These are phyloP conservation scores for Sceliomorpha sp. DNA, from an alignment of 2,888 invertebrate species.

Conservation along the genomic window DNA sequence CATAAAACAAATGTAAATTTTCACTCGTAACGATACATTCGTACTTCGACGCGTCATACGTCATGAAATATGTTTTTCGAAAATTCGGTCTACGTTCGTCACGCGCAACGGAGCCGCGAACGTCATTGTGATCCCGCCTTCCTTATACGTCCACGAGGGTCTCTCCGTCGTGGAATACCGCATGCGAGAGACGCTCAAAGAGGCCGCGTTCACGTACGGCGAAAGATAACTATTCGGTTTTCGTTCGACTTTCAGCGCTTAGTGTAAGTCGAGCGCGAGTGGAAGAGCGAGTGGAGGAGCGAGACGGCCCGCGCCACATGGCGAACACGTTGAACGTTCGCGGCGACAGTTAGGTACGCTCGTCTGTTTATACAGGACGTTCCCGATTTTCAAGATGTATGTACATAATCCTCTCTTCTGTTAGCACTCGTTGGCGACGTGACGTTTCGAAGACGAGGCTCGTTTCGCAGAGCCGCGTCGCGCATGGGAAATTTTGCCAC, in stretches of 20 bases:
- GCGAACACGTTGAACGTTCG: slow-evolving; percentile 51
- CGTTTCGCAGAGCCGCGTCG: background rate
- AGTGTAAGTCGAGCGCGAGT: slow-evolving; percentile 42
- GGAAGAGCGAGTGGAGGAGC: slow-evolving; percentile 39
- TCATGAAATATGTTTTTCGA: too few species aligned
- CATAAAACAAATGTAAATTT: too few species aligned
- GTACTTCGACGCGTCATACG: too few species aligned
- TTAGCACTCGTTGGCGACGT: slow-evolving; percentile 24
- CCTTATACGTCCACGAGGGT: slow-evolving; percentile 34
- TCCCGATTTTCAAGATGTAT: slow-evolving; percentile 52
- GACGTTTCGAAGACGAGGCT: slow-evolving; percentile 25
- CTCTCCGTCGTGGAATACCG: slow-evolving; percentile 25
- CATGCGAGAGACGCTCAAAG: slow-evolving; percentile 44
- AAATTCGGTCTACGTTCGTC: too few species aligned
- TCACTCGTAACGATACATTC: too few species aligned
- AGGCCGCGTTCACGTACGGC: slow-evolving; percentile 25
- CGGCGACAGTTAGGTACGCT: slow-evolving; percentile 47
- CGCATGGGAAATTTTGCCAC: background rate
- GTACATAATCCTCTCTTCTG: slow-evolving; percentile 33
- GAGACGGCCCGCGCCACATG: slow-evolving; percentile 53
- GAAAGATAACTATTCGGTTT: slow-evolving; percentile 36
- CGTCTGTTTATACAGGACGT: slow-evolving; percentile 54
- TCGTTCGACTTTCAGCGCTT: slow-evolving; percentile 41
- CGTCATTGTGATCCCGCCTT: slow-evolving; percentile 37
- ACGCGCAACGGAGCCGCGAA: slow-evolving; percentile 12